phyloP scores from a whole-genome alignment of 2,113 vertebrate species.

The Triplophysa dalaica region DNA sequence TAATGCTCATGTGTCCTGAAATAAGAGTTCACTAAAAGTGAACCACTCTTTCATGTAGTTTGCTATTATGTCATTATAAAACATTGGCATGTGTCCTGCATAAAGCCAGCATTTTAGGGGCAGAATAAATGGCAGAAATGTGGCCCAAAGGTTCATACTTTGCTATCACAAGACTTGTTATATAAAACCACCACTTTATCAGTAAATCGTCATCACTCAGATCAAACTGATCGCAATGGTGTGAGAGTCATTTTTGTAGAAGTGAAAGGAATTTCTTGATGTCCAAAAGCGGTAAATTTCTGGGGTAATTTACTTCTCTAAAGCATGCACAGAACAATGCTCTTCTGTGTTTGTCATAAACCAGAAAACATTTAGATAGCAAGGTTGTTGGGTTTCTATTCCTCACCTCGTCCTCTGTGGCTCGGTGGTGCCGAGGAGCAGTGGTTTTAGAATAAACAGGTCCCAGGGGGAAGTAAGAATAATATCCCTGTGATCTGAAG shows the following conservation, averaged over 20 bases:
- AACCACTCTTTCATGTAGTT: not conserved
- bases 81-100: not conserved
- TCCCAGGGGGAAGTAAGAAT: conserved; percentile 43
- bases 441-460: conserved; percentile 21
- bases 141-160: not conserved
- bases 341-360: conserved; percentile 40
- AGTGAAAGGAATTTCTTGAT: conserved; percentile 38
- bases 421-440: not conserved
- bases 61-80: conserved; percentile 13
- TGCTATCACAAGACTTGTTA: conserved; percentile 54
- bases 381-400: conserved; percentile 8
- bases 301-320: conserved; percentile 38
- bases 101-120: not conserved
- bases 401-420: not conserved
- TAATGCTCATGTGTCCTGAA: conserved; percentile 41
- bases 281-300: not conserved
- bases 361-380: conserved; percentile 5
- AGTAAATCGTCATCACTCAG: conserved; percentile 17
- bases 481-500: conserved; percentile 44
- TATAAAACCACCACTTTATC: conserved; percentile 39
- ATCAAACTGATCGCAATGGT: conserved; percentile 31
- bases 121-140: not conserved
- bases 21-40: conserved; percentile 5
- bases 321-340: conserved; percentile 48
- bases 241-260: conserved; percentile 42